Percentiles rank a stretch among this genome's conserved stretches.
Evolutionary conservation across 2,113 vertebrate genomes (phyloP).

Genomic region (Pelecanoides urinatrix): DNA sequence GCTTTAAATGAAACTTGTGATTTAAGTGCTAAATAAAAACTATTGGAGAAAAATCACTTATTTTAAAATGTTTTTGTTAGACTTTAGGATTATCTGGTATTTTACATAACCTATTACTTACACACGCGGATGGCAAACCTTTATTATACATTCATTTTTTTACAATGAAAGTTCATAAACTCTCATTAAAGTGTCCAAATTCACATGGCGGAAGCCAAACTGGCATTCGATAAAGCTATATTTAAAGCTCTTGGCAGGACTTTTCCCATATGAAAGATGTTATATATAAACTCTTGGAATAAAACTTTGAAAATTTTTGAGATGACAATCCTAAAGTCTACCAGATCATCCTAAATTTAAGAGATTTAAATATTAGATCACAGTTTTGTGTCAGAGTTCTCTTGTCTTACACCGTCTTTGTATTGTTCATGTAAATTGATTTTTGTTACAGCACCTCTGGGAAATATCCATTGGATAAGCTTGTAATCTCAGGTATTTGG

Average conservation of each 20-base stretch:
- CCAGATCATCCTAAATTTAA: not conserved
- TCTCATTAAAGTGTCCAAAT: constrained; percentile 5
- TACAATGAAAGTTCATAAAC: constrained; percentile 36
- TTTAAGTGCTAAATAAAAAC: constrained; percentile 19
- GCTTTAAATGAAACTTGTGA: constrained; percentile 11
- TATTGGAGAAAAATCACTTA: not conserved
- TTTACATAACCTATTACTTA: constrained; percentile 7
- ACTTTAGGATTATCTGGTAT: not conserved
- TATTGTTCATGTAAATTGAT: not conserved
- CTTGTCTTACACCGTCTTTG: not conserved
- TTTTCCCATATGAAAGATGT: constrained; percentile 22
- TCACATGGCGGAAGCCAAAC: constrained; percentile 34
- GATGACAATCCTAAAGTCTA: not conserved
- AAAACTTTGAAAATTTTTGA: not conserved
- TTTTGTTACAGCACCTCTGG: constrained; percentile 4
- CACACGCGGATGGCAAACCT: not conserved
- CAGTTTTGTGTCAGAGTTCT: constrained; percentile 11
- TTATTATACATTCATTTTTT: not conserved
- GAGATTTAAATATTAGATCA: not conserved
- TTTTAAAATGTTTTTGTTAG: not conserved
- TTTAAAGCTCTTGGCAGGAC: constrained; percentile 34
- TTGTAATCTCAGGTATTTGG: constrained; percentile 42
- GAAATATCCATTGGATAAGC: constrained; percentile 31
- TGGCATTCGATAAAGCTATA: not conserved
- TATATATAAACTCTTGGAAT: not conserved